A percentile compares a stretch with the other conserved stretches of the same genome.
phyloP scores from a whole-genome alignment of 2,797 vertebrate species.

The Acanthis flammea region DNA sequence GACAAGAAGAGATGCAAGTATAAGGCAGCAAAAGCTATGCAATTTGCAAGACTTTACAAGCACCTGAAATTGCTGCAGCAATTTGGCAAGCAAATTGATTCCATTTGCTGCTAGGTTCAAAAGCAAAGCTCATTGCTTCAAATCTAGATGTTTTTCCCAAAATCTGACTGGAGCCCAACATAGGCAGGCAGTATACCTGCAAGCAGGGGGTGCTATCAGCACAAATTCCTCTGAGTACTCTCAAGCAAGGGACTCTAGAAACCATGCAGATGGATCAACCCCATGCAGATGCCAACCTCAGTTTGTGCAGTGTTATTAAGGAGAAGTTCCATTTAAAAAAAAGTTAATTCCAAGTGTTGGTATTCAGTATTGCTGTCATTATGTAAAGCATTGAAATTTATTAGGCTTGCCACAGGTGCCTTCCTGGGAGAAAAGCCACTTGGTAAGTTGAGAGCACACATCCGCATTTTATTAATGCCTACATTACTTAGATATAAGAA shows the following conservation, averaged over 20 bases:
- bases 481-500: background rate
- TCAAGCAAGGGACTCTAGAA: background rate
- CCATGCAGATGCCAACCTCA: background rate
- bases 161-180: background rate
- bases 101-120: background rate
- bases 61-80: background rate
- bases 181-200: background rate
- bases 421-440: background rate
- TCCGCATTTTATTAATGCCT: background rate
- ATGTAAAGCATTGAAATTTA: background rate
- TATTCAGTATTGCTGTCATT: background rate
- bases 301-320: background rate
- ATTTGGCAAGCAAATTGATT: background rate
- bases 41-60: background rate
- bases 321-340: background rate
- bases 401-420: background rate
- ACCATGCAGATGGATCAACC: accelerated
- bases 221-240: background rate
- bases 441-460: background rate
- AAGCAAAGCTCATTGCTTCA: background rate
- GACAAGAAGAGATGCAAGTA: background rate
- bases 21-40: background rate
- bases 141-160: background rate
- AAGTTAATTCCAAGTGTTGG: background rate
- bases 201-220: background rate